Base-by-base conservation (phyloP, 2,888 invertebrate species). In the Zhuqinia jingwanae region DNA sequence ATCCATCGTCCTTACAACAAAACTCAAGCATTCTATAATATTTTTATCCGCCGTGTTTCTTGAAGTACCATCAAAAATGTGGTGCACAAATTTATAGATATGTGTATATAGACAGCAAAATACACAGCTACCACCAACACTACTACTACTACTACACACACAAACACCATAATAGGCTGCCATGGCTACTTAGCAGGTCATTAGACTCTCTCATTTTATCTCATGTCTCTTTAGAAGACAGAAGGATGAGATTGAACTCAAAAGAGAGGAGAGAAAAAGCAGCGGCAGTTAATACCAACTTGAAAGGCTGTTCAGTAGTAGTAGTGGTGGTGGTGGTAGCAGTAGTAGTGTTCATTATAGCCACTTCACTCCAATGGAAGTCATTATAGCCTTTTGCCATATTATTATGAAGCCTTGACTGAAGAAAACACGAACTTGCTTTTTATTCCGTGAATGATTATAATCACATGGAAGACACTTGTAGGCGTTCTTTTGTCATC, bases 181-280 rank as follows among this genome's bases (percentile, higher is more conserved):
- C 47, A 45, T 0, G 25, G 27, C 70, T 70, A 70, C 53, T 75
- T 75, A 50, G 73, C 30, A 75, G 53, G 53, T 75, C 73, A 75
- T 75, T 75, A 75, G 73, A 27, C 73, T 73, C 22, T 70, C n/a
- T 27, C 1, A n/a, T n/a, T n/a, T n/a, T 25, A n/a, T 60, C 17
- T 60, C 30, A 1, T 22, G 13, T 5, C 60, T 60, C 60, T 1
- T 60, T 22, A 8, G 63, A 63, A 30, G 36, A 63, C 17, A 17
- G 36, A n/a, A 36, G 36, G 1, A 63, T n/a, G 36, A 3, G 17
- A 27, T 11, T 11, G 60, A n/a, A n/a, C n/a, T n/a, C n/a, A n/a
- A n/a, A n/a, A n/a, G n/a, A n/a, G n/a, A n/a, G n/a, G n/a, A n/a
- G n/a, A n/a, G n/a, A n/a, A n/a, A n/a, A n/a, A n/a, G n/a, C n/a